phyloP scores from a whole-genome alignment of 2,113 vertebrate genomes.

The Gasterosteus aculeatus region DNA sequence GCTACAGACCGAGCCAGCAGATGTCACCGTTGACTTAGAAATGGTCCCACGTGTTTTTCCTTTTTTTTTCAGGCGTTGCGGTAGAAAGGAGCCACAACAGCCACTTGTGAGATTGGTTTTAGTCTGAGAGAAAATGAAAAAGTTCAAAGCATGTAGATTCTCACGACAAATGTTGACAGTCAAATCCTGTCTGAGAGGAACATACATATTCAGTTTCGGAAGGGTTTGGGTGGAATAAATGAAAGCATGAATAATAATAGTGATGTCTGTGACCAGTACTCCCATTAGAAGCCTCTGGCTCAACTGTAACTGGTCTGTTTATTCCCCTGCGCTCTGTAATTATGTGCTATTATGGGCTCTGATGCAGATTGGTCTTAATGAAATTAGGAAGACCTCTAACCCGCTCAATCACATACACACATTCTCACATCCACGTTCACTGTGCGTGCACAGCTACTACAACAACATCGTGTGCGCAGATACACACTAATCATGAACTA shows the following conservation, averaged over 20 bases:
- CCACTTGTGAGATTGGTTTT: neutral
- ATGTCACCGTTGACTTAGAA: slow-evolving; percentile 50
- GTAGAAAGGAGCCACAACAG: neutral
- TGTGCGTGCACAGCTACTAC: neutral
- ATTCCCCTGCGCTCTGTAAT: slow-evolving; percentile 32
- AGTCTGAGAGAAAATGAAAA: neutral
- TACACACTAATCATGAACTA: neutral
- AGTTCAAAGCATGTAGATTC: neutral
- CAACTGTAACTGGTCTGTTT: slow-evolving; percentile 17
- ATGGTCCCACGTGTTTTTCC: neutral
- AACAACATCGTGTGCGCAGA: neutral
- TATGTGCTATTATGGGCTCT: slow-evolving; percentile 32
- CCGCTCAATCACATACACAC: slow-evolving; percentile 12
- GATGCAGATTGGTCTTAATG: slow-evolving; percentile 29
- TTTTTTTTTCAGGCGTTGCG: neutral
- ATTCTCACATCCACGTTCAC: neutral
- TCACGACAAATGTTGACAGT: neutral
- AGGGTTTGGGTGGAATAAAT: neutral
- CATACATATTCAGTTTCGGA: neutral
- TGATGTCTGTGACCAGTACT: slow-evolving; percentile 14
- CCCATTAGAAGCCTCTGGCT: slow-evolving; percentile 19
- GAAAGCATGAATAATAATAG: neutral
- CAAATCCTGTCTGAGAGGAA: neutral
- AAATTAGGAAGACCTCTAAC: slow-evolving; percentile 42
- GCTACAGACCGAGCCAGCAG: slow-evolving; percentile 44